phyloP scores from a whole-genome alignment of 2,113 vertebrate species.

The Phoenicopterus ruber region DNA sequence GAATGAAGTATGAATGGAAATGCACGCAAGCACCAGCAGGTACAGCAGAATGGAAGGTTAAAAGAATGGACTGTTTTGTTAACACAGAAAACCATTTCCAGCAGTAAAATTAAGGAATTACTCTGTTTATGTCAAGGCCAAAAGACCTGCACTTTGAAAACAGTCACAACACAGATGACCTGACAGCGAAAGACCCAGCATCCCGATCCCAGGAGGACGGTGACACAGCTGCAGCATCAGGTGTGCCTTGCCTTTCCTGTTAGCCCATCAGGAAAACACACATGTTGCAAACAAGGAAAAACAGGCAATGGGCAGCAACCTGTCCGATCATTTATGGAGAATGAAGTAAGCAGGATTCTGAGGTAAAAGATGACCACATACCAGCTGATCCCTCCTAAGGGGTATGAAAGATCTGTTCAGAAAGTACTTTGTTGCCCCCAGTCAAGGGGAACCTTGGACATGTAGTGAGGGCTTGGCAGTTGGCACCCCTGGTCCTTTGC shows the following conservation, averaged over 20 bases:
- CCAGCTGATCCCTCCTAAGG: background rate
- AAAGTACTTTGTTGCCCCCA: background rate
- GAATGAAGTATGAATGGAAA: background rate
- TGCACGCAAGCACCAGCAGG: background rate
- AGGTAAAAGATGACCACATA: background rate
- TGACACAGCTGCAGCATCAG: background rate
- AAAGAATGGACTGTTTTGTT: background rate
- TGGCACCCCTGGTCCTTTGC: background rate
- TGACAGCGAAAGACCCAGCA: background rate
- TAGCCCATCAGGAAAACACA: background rate
- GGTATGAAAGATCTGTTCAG: background rate
- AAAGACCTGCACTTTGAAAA: background rate
- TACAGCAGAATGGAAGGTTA: background rate
- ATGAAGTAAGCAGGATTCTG: background rate
- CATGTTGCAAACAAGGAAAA: background rate
- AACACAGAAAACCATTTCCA: background rate
- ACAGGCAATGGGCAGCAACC: background rate
- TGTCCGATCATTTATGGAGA: background rate
- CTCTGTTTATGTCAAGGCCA: background rate
- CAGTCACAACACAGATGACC: background rate
- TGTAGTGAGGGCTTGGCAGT: background rate
- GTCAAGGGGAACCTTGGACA: background rate
- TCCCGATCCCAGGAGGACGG: background rate
- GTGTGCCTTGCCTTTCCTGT: background rate
- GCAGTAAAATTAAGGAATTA: background rate